These are phyloP conservation scores for Drosophila triauraria DNA, from an alignment of 1,140 invertebrate genomes.

Conservation along the genomic window DNA sequence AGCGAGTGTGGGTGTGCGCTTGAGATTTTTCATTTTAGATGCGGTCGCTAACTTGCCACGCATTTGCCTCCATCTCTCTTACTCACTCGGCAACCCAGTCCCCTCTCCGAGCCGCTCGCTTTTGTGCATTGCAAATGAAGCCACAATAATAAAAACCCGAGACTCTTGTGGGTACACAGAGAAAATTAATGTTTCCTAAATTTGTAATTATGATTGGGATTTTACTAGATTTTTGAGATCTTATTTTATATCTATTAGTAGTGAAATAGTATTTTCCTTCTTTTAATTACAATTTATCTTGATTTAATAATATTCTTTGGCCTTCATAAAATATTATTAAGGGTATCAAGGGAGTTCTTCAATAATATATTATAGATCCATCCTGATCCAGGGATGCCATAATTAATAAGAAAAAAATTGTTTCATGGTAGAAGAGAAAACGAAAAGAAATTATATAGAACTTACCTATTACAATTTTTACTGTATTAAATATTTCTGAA, in stretches of 20 bases:
- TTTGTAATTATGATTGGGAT: neutral
- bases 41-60: constrained; percentile 59
- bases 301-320: too few relatives aligned
- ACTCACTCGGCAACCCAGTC: neutral
- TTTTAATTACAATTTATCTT: neutral
- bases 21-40: constrained; percentile 82
- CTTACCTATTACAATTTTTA: too few relatives aligned
- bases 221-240: neutral
- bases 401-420: too few relatives aligned
- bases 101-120: constrained; percentile 7
- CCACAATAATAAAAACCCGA: constrained; percentile 76
- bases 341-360: accelerated
- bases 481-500: too few relatives aligned
- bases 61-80: constrained; percentile 6
- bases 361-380: neutral
- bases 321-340: neutral
- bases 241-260: neutral
- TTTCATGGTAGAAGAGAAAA: too few relatives aligned
- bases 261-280: too few relatives aligned
- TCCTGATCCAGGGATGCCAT: too few relatives aligned
- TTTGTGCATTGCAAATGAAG: constrained; percentile 79
- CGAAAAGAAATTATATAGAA: neutral
- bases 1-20: constrained; percentile 35
- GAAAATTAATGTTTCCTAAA: neutral
- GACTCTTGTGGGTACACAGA: constrained; percentile 29